A percentile compares a stretch with the other conserved stretches of the same genome.
Evolutionary conservation across 2,888 invertebrate genomes (phyloP).

Genomic region (Drosophila fungiperda): DNA sequence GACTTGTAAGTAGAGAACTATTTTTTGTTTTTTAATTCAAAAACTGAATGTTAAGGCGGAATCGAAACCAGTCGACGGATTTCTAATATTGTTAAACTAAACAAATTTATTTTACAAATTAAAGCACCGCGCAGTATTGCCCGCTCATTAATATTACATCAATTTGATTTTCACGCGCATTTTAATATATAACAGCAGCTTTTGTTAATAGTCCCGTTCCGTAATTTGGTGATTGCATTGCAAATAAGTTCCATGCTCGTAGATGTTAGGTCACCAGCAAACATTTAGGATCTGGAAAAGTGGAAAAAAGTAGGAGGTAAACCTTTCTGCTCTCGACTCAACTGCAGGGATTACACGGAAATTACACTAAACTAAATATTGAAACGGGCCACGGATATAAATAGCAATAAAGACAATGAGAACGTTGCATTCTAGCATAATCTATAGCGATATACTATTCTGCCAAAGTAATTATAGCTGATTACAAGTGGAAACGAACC

Average conservation of each 20-base stretch:
- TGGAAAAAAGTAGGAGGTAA: neutral
- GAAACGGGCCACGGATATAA: neutral
- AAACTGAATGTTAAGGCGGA: neutral
- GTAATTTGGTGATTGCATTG: constrained; percentile 11
- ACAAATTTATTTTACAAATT: neutral
- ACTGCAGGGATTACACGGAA: neutral
- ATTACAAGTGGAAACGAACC: neutral
- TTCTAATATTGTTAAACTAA: neutral
- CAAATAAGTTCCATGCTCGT: constrained; percentile 2
- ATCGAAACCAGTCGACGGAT: neutral
- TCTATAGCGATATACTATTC: neutral
- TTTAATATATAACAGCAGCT: neutral
- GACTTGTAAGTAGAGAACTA: neutral
- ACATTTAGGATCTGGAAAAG: neutral
- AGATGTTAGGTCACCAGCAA: neutral
- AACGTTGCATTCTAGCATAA: neutral
- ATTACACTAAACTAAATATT: neutral
- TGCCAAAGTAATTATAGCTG: neutral
- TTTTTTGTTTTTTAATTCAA: neutral
- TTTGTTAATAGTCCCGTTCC: neutral
- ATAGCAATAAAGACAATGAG: neutral
- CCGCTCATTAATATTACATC: neutral
- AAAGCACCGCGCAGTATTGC: neutral
- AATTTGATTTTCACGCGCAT: neutral
- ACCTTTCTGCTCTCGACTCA: neutral